Base-by-base conservation (phyloP, 1,140 invertebrate genomes). In the Pygmarrhopalites habei region DNA sequence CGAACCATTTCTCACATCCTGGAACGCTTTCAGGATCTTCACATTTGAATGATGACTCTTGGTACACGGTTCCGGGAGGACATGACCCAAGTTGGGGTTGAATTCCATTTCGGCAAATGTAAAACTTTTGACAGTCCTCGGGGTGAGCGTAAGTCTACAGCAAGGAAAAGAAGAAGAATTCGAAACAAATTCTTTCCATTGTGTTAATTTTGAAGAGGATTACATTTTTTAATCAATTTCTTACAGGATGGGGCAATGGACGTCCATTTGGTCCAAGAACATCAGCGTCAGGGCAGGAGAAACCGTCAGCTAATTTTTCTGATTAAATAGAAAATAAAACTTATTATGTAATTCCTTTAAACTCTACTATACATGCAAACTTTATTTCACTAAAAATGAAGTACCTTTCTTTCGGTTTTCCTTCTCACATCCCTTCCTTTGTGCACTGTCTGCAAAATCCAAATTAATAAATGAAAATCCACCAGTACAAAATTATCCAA, bases 71-170 rank as follows among this genome's bases (percentile, higher is more conserved):
- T 30, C 86, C 87, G 2, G 80, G 76, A 2, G 84, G 82, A 73
- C 89, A 91, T 67, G 85, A 84, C 7, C 86, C 86, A 65, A 86
- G 82, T 73, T 89, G 85, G 0, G 88, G 87, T 62, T 82, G 81
- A 1, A 87, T 80, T 2, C 86, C 87, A 69, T 89, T 88, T 44
- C 86, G 78, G 75, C 88, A 90, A 64, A 90, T 89, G 77, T 90
- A 91, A 76, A 90, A 90, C 72, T 87, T 89, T 67, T 86, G 83
- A 73, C 89, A 92, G 73, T 92, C 88, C 35, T 87, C 85, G 0
- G 86, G 84, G 75, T 90, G 86, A 2, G 87, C 81, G 77, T 87
- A 90, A 0, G 87, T 88, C 0, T n/a, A n/a, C n/a, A n/a, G n/a
- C n/a, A n/a, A n/a, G n/a, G n/a, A n/a, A n/a, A n/a, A n/a, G n/a